These are phyloP conservation scores for Riparia riparia DNA, from an alignment of 2,113 vertebrate genomes.

Conservation along the genomic window DNA sequence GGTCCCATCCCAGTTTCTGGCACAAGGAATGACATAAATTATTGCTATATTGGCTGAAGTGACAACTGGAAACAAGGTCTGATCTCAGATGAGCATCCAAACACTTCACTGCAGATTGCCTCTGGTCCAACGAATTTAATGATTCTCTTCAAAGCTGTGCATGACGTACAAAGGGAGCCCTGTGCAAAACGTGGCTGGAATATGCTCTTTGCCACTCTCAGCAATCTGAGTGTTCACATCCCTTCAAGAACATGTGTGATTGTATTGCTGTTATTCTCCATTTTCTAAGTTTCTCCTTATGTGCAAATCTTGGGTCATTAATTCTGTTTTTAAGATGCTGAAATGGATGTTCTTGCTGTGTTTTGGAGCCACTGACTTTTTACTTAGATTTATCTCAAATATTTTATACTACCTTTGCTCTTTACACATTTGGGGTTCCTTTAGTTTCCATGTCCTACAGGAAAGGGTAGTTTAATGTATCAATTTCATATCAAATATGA, in stretches of 20 bases:
- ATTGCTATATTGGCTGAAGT: not conserved
- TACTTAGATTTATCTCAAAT: not conserved
- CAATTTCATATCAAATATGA: not conserved
- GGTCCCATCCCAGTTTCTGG: not conserved
- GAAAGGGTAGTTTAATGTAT: not conserved
- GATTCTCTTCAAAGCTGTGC: not conserved
- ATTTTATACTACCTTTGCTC: not conserved
- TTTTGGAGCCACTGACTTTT: not conserved
- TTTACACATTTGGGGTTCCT: not conserved
- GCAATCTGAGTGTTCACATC: accelerated
- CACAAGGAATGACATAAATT: not conserved
- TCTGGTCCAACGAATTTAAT: not conserved
- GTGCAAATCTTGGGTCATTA: not conserved
- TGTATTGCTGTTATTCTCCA: not conserved
- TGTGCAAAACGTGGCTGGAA: accelerated
- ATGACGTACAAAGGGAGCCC: not conserved
- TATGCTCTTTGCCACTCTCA: not conserved
- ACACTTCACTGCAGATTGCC: not conserved
- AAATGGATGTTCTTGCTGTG: not conserved
- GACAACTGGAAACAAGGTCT: not conserved
- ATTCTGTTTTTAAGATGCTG: not conserved
- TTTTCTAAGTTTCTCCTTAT: not conserved
- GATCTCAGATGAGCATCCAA: not conserved
- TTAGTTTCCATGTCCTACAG: not conserved
- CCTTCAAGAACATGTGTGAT: accelerated